Evolutionary conservation across 1,140 invertebrate species (phyloP), one percentile per base, ranked within the genome.

Genomic region (Brachionus rubens): DNA sequence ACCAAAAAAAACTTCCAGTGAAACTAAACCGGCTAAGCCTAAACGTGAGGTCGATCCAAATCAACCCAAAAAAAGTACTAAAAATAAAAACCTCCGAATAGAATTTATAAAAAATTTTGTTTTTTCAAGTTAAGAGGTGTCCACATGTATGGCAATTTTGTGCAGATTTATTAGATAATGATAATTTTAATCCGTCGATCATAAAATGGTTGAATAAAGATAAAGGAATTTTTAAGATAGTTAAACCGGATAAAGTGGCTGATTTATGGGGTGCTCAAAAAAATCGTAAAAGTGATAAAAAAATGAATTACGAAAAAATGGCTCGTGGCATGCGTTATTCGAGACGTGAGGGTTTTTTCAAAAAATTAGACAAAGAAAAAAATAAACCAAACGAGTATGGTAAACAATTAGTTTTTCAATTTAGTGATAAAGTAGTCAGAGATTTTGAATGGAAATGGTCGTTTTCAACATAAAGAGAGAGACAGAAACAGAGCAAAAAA

Each of bases 141-240:
- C 68, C 68, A 24, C 68, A 72, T 72, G 68, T 72, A n/a, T 72
- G 68, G 68, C 68, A 72, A 41, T 72, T 72, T 26, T 72, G 68
- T 41, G 50, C 46, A 33, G 68, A 72, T 41, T 72, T 72, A 28
- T 33, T 72, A 12, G 68, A 72, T 24, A 72, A 72, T 54, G 68
- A 72, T 21, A 72, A 50, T 7, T 72, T 50, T 54, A 72, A 72
- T 50, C 68, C 68, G 26, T 14, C 43, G 9, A 72, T 72, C 2
- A 72, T 72, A 16, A 72, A 72, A 48, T 72, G 68, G 68, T 33
- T 72, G 68, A 72, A 72, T 21, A 72, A 72, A 41, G 68, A 72
- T 19, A 48, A 72, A 72, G 68, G 68, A 2, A 72, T 72, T n/a
- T 72, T 72, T 14, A 72, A 72, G 50, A 72, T 72, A 30, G 68